Conservation (phyloP, 1,140 invertebrate species). For the Chlorops oryzae region DNA sequence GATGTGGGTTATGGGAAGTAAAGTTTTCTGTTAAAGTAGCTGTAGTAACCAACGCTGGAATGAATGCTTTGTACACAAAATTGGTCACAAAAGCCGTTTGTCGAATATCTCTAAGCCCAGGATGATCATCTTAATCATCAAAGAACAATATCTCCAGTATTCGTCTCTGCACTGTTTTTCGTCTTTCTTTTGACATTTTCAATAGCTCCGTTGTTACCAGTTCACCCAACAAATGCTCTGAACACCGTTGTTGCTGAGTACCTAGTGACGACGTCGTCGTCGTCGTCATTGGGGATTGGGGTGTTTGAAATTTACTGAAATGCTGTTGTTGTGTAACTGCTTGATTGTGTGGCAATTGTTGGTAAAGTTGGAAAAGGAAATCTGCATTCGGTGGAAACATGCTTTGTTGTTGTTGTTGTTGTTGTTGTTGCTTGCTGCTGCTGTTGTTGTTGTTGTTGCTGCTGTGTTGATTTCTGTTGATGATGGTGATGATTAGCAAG, state of each 20-base stretch:
- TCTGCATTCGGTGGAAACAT: slow-evolving; percentile 39
- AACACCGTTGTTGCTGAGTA: slow-evolving; percentile 27
- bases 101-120: too few relatives aligned
- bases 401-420: slow-evolving; percentile 30
- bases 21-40: too few relatives aligned
- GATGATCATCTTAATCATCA: slow-evolving; percentile 43
- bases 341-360: slow-evolving; percentile 36
- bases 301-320: slow-evolving; percentile 35
- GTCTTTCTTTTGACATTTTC: slow-evolving; percentile 44
- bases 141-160: slow-evolving; percentile 47
- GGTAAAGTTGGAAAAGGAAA: slow-evolving; percentile 44
- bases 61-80: too few relatives aligned
- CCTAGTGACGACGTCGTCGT: not conserved
- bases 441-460: not conserved
- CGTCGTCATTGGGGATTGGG: slow-evolving; percentile 15
- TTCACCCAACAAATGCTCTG: slow-evolving; percentile 43
- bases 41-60: too few relatives aligned
- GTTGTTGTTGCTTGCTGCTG: not conserved
- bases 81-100: too few relatives aligned
- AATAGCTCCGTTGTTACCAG: slow-evolving; percentile 43
- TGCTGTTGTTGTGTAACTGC: slow-evolving; percentile 11
- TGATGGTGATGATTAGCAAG: too few relatives aligned
- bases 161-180: slow-evolving; percentile 40
- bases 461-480: not conserved
- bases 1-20: too few relatives aligned